phyloP scores from a whole-genome alignment of 2,797 vertebrate genomes.

The Bryconaethiops microstoma region DNA sequence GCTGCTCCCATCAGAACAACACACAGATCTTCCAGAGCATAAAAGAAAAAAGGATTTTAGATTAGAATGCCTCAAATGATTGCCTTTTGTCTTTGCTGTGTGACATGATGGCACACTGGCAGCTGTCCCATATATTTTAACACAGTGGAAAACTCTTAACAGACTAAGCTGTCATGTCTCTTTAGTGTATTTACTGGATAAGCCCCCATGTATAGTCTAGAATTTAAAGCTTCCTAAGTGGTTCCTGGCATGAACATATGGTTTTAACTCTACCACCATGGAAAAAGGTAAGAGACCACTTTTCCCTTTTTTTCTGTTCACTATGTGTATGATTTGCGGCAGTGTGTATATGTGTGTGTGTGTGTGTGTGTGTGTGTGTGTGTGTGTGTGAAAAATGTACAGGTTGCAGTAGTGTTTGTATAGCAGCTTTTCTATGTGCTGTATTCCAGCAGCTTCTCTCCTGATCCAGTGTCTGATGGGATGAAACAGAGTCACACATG shows the following conservation, averaged over 20 bases:
- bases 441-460: too few species aligned
- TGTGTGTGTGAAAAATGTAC: neutral
- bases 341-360: too few species aligned
- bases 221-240: neutral
- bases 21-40: neutral
- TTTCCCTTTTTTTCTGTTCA: too few species aligned
- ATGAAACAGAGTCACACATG: too few species aligned
- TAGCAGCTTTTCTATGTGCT: too few species aligned
- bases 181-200: neutral
- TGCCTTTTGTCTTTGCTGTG: constrained; percentile 14
- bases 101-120: constrained; percentile 3
- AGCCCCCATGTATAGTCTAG: neutral
- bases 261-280: too few species aligned
- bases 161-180: neutral
- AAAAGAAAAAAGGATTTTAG: neutral
- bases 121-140: constrained; percentile 6
- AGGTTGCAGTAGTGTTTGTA: neutral
- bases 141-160: neutral
- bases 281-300: too few species aligned
- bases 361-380: too few species aligned
- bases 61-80: constrained; percentile 9
- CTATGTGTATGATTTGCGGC: too few species aligned
- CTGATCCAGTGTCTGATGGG: too few species aligned
- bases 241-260: neutral
- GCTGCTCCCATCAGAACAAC: neutral